Base-by-base conservation (phyloP, 2,888 invertebrate genomes). In the Spisula solida region DNA sequence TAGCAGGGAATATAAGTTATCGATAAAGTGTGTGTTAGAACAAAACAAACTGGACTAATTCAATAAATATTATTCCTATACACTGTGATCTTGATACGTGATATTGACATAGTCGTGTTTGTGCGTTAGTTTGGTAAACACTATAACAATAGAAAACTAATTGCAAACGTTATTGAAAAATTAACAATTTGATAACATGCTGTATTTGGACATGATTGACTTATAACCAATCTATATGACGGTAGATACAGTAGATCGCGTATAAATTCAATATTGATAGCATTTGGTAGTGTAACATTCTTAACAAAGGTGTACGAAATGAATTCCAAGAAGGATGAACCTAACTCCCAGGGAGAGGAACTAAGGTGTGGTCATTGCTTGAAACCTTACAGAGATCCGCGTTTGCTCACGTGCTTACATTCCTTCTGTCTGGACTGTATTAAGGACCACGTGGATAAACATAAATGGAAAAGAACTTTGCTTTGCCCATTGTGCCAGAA, bases 401-500 rank as follows among this genome's bases (percentile, higher is more conserved):
- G 94, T n/a, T 91, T 92, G 29, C 84, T 94, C 2, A 90, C 89
- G 51, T 94, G 94, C 75, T 87, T 94, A 29, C 94, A 94, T 85
- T 90, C 90, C 8, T 94, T 92, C 84, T 94, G 94, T 78, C 51
- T 92, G 51, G 93, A 92, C 25, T 94, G 94, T 81, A 41, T 94
- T 47, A 90, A 93, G 34, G 91, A 90, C 20, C 89, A 92, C 70
- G 92, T 93, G 34, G 89, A 81, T 86, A 92, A 90, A 60, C 87
- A 91, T n/a, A 90, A 93, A 51, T 92, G 92, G 88, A 94, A 93
- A 60, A 87, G 88, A 31, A 87, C 89, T 1, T 88, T 94, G 14
- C 86, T 93, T 12, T 94, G 94, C 85, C 94, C 94, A 14, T 66
- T 92, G 25, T 94, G 94, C 66, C 87, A 91, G 18, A 93, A 91